A percentile compares a stretch with the other conserved stretches of the same genome.
Evolutionary conservation across 2,113 vertebrate genomes (phyloP).

Genomic region (Nematolebias whitei): DNA sequence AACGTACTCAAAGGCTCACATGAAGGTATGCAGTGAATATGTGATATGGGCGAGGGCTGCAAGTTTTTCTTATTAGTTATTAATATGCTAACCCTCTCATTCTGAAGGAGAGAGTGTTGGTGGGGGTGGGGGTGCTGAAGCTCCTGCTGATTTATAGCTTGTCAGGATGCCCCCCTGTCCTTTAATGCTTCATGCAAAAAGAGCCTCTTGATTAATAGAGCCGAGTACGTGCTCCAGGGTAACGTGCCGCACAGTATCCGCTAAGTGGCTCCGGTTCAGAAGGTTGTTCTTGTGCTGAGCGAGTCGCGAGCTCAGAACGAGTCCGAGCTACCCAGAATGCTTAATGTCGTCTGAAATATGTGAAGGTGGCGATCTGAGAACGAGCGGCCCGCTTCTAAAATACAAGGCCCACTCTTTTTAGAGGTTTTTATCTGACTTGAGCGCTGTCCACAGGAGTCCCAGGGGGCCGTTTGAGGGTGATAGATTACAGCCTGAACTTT

Average conservation of each 20-base stretch:
- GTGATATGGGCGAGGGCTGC: slow-evolving; percentile 68
- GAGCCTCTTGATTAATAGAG: slow-evolving; percentile 38
- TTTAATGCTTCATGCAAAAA: slow-evolving; percentile 40
- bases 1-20: slow-evolving; percentile 64
- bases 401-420: slow-evolving; percentile 29
- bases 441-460: slow-evolving; percentile 39
- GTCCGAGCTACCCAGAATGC: slow-evolving; percentile 25
- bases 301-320: slow-evolving; percentile 19
- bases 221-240: slow-evolving; percentile 15
- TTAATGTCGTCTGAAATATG: slow-evolving; percentile 25
- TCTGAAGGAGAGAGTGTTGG: slow-evolving; percentile 42
- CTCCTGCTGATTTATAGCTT: slow-evolving; percentile 60
- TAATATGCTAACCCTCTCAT: slow-evolving; percentile 63
- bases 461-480: slow-evolving; percentile 48
- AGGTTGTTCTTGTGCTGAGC: slow-evolving; percentile 48
- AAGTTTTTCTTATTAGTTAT: slow-evolving; percentile 69
- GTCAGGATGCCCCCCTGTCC: slow-evolving; percentile 44
- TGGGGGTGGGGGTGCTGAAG: slow-evolving; percentile 34
- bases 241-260: background rate
- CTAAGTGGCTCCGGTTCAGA: slow-evolving; percentile 1
- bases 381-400: slow-evolving; percentile 23
- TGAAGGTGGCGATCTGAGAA: slow-evolving; percentile 37
- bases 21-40: slow-evolving; percentile 77
- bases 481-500: slow-evolving; percentile 44
- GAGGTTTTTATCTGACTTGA: slow-evolving; percentile 39